phyloP scores from a whole-genome alignment of 2,888 invertebrate species.

The Phlogophora meticulosa region DNA sequence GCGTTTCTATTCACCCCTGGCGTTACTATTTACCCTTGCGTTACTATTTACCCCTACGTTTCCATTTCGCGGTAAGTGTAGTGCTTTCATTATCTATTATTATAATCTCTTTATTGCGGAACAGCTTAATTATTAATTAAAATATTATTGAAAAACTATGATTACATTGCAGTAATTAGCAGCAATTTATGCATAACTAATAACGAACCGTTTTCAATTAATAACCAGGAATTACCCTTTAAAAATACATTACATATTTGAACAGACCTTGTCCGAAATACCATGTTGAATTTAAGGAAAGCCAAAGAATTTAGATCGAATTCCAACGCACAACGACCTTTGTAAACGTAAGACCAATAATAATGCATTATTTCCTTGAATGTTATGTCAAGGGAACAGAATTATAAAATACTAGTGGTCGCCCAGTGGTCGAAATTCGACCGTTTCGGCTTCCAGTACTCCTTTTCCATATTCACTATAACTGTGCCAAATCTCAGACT shows the following conservation, averaged over 20 bases:
- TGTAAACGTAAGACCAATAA: slow-evolving; percentile 25
- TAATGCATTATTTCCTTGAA: slow-evolving; percentile 38
- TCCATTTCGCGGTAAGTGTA: neutral
- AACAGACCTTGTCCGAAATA: slow-evolving; percentile 35
- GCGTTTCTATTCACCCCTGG: too few species aligned
- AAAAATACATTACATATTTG: slow-evolving; percentile 30
- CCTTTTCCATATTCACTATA: too few species aligned
- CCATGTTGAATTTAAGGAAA: slow-evolving; percentile 23
- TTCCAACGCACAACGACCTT: slow-evolving; percentile 32
- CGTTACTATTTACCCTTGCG: too few species aligned
- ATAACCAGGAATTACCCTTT: slow-evolving; percentile 26
- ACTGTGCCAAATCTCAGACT: too few species aligned
- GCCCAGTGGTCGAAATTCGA: too few species aligned
- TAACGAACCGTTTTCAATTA: slow-evolving; percentile 3
- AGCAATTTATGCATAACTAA: slow-evolving; percentile 13
- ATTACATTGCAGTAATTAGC: slow-evolving; percentile 14
- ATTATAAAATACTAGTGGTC: neutral
- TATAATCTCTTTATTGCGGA: slow-evolving; percentile 17
- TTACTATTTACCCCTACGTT: too few species aligned
- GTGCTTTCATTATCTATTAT: slow-evolving; percentile 7
- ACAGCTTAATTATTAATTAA: slow-evolving; percentile 11
- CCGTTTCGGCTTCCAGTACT: too few species aligned
- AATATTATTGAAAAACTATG: slow-evolving; percentile 2
- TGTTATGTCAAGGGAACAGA: slow-evolving; percentile 25
- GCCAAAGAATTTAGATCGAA: slow-evolving; percentile 22